Base-by-base conservation (phyloP, 1,140 invertebrate species). In the Drosophila pachea region DNA sequence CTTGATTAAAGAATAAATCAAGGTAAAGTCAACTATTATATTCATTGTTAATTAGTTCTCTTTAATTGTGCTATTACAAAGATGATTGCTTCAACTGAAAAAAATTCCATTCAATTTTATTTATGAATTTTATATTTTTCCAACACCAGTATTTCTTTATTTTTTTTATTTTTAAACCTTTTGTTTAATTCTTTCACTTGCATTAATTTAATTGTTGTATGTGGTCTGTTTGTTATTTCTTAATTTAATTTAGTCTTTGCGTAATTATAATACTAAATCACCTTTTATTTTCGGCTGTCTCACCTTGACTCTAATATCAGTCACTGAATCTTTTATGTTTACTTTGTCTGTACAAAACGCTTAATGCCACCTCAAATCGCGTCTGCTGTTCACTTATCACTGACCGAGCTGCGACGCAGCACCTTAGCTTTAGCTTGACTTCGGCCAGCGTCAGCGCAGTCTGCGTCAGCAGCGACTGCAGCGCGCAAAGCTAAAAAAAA, bases 371-470 rank as follows among this genome's bases (percentile, higher is more conserved):
- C 54, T 45, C 58, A 47, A 48, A 45, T 31, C 47, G 54, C 76
- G 64, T 69, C 82, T 53, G 78, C 14, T 70, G 45, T 43, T 62
- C 74, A 65, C 65, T 86, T 86, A 86, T 86, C 83, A 86, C 82
- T 86, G 74, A 76, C 59, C 43, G 54, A 14, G 9, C 48, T 4
- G 29, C 47, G 52, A 14, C 22, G 56, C 49, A 75, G 61, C 71
- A 77, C 76, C 77, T 86, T 62, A 74, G 64, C 64, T 86, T 68
- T 70, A 70, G 29, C 53, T 53, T 53, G 48, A 55, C 31, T 32
- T 33, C 73, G 64, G 33, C 14, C 31, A 8, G 47, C 29, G 29
- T 45, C 61, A 59, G 36, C 7, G 63, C 40, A 55, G 31, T 11
- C 45, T 40, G 36, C 59, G 29, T 2, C 22, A 32, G 6, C 52